Conservation (phyloP, 2,888 invertebrate species). For the Lithophane socia region DNA sequence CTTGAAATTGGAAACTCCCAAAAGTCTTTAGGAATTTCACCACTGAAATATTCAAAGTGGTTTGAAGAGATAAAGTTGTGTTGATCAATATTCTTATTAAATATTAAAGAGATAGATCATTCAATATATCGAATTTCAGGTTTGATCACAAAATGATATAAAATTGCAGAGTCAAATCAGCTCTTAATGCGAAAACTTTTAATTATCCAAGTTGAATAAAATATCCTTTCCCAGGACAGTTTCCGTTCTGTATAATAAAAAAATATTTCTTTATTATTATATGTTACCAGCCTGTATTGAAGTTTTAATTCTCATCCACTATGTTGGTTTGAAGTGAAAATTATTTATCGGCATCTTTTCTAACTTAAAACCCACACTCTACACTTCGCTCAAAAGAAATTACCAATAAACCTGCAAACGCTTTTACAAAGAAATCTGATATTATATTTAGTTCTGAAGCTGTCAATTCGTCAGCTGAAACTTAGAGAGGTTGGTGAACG, state of each 20-base stretch:
- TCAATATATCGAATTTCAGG: not conserved
- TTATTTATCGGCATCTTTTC: not conserved
- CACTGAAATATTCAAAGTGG: slow-evolving; percentile 10
- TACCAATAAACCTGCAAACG: not conserved
- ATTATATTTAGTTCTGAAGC: not conserved
- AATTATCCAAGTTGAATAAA: slow-evolving; percentile 9
- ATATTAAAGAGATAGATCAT: not conserved
- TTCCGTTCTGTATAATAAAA: too few species aligned
- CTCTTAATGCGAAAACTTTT: slow-evolving; percentile 18
- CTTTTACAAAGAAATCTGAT: slow-evolving; percentile 5
- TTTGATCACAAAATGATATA: too few species aligned
- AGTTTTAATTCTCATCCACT: not conserved
- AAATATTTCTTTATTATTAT: too few species aligned
- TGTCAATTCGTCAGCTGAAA: slow-evolving; percentile 18
- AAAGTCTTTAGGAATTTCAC: slow-evolving; percentile 3
- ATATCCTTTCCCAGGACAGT: not conserved
- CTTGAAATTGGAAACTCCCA: slow-evolving; percentile 24
- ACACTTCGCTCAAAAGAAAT: not conserved
- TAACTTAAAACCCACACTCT: not conserved
- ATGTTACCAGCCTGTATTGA: not conserved
- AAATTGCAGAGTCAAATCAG: not conserved
- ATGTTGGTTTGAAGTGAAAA: not conserved
- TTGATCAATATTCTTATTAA: slow-evolving; percentile 4
- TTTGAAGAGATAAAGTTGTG: slow-evolving; percentile 16
- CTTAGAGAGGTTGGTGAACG: slow-evolving; percentile 9